Evolutionary conservation across 2,797 vertebrate genomes (phyloP), one percentile per base, ranked within the genome.

Genomic region (Etheostoma perlongum): DNA sequence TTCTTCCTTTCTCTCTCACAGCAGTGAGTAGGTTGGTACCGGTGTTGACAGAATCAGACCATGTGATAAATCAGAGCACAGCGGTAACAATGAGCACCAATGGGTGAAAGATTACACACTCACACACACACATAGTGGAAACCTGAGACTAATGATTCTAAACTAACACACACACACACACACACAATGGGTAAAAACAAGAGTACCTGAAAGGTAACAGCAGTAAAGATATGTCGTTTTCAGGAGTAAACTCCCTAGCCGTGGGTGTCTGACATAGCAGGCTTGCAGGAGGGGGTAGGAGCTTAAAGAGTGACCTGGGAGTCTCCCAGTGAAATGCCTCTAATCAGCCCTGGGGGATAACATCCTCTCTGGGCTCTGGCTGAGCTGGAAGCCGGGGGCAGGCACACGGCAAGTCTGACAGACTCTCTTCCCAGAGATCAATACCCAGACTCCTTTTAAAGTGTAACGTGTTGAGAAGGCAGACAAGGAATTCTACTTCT

Each of bases 261-360:
- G 73, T 16, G 21, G 73, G 72, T 83, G 85, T 88, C 76, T 86
- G 81, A 91, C 84, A 87, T 78, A 74, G 73, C 81, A 85, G 82
- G 44, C 78, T 77, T 69, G 77, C 61, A 84, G 84, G 64, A 68
- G 75, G 74, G 72, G 73, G 83, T 83, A 79, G 76, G 58, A 89
- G 86, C 73, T 92, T 92, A 88, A 92, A 93, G 72, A 89, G 79
- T 94, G 91, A 93, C 94, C 93, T 79, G 75, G 83, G 84, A 88
- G 90, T 88, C 91, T 91, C 79, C 90, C 85, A 88, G 90, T 90
- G 89, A 94, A 94, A 93, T 84, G 86, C 85, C 81, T 93, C 87
- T 93, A 94, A 95, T 93, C 93, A 92, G 91, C 90, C 92, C 85
- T 88, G 23, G 80, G 92, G 92, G 93, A 91, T 88, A 88, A 93